Conservation (phyloP, 1,140 invertebrate species). For the Calliphora vicina region DNA sequence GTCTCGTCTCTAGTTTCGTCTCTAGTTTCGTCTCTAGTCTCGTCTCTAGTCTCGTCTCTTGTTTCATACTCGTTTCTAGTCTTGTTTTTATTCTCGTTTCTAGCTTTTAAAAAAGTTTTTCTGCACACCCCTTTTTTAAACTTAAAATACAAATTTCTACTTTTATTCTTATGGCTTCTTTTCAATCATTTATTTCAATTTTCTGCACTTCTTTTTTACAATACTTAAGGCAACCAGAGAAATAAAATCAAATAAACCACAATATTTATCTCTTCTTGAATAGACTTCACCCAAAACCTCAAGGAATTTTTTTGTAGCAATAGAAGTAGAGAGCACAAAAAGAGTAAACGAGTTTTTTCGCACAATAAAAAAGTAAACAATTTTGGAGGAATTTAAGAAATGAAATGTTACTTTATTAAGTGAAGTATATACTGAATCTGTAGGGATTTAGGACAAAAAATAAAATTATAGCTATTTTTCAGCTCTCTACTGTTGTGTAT, state of each 20-base stretch:
- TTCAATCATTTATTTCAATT: constrained; percentile 1
- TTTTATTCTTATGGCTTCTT: not conserved
- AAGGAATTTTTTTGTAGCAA: not conserved
- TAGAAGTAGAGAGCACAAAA: not conserved
- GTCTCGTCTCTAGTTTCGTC: no score
- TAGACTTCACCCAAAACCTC: not conserved
- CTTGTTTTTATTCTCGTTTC: no score
- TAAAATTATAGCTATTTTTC: not conserved
- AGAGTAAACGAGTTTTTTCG: no score
- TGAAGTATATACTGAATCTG: no score
- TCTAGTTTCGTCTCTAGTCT: no score
- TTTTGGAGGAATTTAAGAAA: no score
- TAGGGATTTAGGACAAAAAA: no score
- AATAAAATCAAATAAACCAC: constrained; percentile 17
- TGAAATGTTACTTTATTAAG: no score
- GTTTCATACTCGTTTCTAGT: no score
- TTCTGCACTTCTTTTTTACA: not conserved
- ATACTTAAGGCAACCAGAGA: not conserved
- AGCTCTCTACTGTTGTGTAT: not conserved
- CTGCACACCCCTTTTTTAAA: not conserved
- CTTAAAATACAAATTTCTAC: not conserved
- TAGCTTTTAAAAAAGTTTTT: no score
- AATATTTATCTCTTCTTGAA: not conserved
- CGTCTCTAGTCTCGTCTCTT: no score
- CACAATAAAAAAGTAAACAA: no score